phyloP scores from a whole-genome alignment of 2,797 vertebrate genomes.

The Anguilla pacifica region DNA sequence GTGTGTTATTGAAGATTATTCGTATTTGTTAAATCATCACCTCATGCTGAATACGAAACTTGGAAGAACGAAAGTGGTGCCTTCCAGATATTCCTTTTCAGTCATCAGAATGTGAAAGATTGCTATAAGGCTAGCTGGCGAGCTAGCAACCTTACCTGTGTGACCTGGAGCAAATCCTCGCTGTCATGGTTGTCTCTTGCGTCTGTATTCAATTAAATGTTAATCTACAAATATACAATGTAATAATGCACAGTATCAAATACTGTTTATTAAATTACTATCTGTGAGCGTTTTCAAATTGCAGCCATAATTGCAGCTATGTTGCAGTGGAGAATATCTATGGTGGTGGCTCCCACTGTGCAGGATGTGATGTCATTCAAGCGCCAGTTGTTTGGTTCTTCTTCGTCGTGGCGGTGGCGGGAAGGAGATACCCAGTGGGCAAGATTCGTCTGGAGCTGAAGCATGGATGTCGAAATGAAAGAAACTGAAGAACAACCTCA shows the following conservation, averaged over 20 bases:
- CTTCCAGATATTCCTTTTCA: not conserved
- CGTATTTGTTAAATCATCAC: not conserved
- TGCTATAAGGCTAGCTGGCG: not conserved
- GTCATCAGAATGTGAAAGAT: slow-evolving; percentile 3
- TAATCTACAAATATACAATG: slow-evolving; percentile 23
- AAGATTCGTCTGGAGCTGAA: not conserved
- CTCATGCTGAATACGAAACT: not conserved
- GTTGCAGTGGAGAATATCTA: slow-evolving; percentile 11
- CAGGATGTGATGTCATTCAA: slow-evolving; percentile 33
- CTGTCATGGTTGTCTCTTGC: slow-evolving; percentile 38
- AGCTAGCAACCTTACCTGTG: slow-evolving; percentile 44
- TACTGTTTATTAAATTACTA: not conserved
- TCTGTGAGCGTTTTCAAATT: not conserved
- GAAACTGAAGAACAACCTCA: slow-evolving; percentile 9
- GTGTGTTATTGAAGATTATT: not conserved
- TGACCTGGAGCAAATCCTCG: slow-evolving; percentile 39
- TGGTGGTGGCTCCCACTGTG: not conserved
- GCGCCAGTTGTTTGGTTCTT: slow-evolving; percentile 25
- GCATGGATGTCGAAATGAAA: slow-evolving; percentile 63
- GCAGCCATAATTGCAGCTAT: slow-evolving; percentile 22
- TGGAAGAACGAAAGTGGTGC: not conserved
- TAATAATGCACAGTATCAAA: not conserved
- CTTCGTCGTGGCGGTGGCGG: slow-evolving; percentile 23
- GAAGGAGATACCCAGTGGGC: not conserved
- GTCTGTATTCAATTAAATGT: slow-evolving; percentile 20